Evolutionary conservation across 1,140 invertebrate species (phyloP), one percentile per base, ranked within the genome.

Genomic region (Chrysomallon squamiferum): DNA sequence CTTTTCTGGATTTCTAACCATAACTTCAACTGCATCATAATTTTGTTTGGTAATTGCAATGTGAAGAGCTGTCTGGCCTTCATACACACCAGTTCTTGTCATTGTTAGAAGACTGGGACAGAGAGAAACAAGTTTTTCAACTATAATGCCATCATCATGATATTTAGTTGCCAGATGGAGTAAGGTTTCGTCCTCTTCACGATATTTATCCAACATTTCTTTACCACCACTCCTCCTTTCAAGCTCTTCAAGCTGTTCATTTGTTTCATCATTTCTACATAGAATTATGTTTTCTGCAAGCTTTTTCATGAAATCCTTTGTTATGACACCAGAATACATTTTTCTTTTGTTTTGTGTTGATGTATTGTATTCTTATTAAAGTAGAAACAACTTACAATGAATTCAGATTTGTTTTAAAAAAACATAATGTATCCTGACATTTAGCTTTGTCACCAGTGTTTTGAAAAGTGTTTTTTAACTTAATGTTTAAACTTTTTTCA

Each of bases 1-100:
- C n/a, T 65, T 63, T 38, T 59, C 49, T 13, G 30, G 27, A 3
- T 50, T 41, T 41, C 11, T 54, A 11, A 13, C 33, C 47, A 78
- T 49, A 2, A 38, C 38, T n/a, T 62, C 45, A 6, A 68, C 71
- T 15, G 66, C 69, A 3, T 58, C 54, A 33, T 38, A 32, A 65
- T 76, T 74, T 13, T 73, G 69, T 59, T 73, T 74, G 45, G 72
- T 75, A 30, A 78, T 67, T 0, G 71, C 67, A 29, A 76, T 74
- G 57, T 78, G 76, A 2, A 78, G 57, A 22, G 75, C 66, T 9
- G 71, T 75, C 52, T 78, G 76, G 2, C 76, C 76, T 38, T 69
- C 59, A 41, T 75, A 78, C n/a, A 68, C 62, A 0, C 58, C 57
- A 3, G 66, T 56, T 5, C 57, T 38, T 30, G 41, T 25, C 63